Base-by-base conservation (phyloP, 2,797 vertebrate genomes). In the Neostethus bicornis region DNA sequence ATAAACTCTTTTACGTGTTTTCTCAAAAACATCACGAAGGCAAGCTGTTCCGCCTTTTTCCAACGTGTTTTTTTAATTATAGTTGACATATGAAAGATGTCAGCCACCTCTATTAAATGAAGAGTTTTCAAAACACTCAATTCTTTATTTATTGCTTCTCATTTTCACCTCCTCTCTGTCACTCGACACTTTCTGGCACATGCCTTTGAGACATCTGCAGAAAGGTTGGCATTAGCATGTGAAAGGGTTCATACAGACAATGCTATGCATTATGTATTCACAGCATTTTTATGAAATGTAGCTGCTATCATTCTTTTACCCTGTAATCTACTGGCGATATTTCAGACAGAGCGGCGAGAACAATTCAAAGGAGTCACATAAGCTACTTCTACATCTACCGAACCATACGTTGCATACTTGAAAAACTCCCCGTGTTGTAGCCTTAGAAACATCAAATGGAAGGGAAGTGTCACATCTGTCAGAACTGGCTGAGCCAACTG, bases 211-310 rank as follows among this genome's bases (percentile, higher is more conserved):
- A 90, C 87, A 80, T 83, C 77, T 61, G 75, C 75, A 81, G 81
- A 87, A 89, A 88, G 88, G 84, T 88, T 87, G 60, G 56, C 75
- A 91, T 91, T 92, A 90, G 89, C 89, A 92, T 91, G 87, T 89
- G 84, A 91, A 91, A 90, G 86, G 80, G 85, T 87, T 83, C 73
- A 77, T 60, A 75, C 85, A 86, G 88, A 91, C 87, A 89, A 85
- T 80, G 78, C 74, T 83, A 79, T 85, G 88, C 85, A 91, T 92
- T 91, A 90, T 85, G 82, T 85, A 90, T 92, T 88, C 86, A 83
- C 81, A 73, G 79, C 83, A 84, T 88, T 90, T 88, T 81, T 88
- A 87, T 86, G 83, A 90, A 90, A 90, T 87, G 83, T 83, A 87
- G 72, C 79, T 60, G 71, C 86, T 86, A 84, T 89, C 89, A 88